Base-by-base conservation (phyloP, 2,888 invertebrate species). In the Lithosia quadra region DNA sequence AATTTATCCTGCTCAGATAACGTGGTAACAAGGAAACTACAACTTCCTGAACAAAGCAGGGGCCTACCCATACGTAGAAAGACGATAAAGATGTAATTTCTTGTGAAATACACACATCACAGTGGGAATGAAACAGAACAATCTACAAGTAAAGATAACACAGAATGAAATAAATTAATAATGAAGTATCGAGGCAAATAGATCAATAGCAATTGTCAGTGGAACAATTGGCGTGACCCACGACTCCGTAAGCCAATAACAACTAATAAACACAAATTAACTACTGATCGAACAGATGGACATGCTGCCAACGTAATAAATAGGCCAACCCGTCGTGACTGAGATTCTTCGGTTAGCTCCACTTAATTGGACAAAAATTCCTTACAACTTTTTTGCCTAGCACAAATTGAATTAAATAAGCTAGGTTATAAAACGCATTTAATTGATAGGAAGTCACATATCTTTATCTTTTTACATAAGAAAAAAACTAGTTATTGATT, bases 251-350 rank as follows among this genome's bases (percentile, higher is more conserved):
- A 84, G 83, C 88, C 93, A 94, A 94, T 94, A 93, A 91, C 91
- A 75, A 88, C 86, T 91, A 91, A 93, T 92, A 89, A 92, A 92
- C 82, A 86, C 89, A 91, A 91, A 94, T 92, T 91, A 92, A 86
- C 87, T 81, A 81, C 85, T 89, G 89, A 91, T 87, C 81, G 78
- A 79, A 77, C 77, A 76, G 77, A 81, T 83, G 85, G 84, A 84
- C 90, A 88, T 83, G 67, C 67, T 53, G 62, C 49, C 63, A 72
- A 69, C 63, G 68, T 49, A 68, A 75, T 75, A 80, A 73, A 80
- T 77, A 73, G 81, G 80, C 72, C 80, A 81, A 67, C 58, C 56
- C 28, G n/a, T 67, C 43, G 57, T 61, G 22, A n/a, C 67, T 57
- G 36, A 65, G 58, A 73, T 79, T 76, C 49, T 66, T 73, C 68